Conservation (phyloP, 2,113 vertebrate species). For the Oreocharis arfaki region DNA sequence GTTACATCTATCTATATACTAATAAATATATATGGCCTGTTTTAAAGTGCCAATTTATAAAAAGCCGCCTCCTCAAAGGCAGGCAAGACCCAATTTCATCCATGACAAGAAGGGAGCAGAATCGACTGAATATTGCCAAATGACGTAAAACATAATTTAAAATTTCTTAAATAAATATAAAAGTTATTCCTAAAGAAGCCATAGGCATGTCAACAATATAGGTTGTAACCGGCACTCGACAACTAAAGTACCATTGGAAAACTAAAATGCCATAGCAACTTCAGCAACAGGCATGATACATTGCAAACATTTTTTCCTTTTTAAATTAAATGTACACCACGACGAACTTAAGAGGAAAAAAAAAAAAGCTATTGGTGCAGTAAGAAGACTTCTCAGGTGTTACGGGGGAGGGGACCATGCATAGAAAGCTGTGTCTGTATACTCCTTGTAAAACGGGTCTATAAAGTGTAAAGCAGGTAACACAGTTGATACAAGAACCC, state of each 20-base stretch:
- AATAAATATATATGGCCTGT: conserved; percentile 70
- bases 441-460: conserved; percentile 50
- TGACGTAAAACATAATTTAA: conserved; percentile 82
- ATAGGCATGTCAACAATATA: conserved; percentile 72
- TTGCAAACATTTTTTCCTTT: conserved; percentile 36
- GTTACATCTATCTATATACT: not conserved
- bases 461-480: conserved; percentile 67
- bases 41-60: conserved; percentile 80
- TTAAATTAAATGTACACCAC: conserved; percentile 69
- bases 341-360: not conserved
- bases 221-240: conserved; percentile 74
- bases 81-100: conserved; percentile 73
- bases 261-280: conserved; percentile 66
- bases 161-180: conserved; percentile 84
- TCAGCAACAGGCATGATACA: conserved; percentile 70
- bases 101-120: conserved; percentile 83
- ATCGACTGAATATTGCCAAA: conserved; percentile 76
- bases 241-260: conserved; percentile 76
- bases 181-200: conserved; percentile 83
- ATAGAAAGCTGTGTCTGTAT: conserved; percentile 70
- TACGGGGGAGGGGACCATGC: conserved; percentile 57
- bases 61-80: conserved; percentile 66
- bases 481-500: conserved; percentile 56
- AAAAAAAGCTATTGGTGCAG: conserved; percentile 55
- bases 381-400: conserved; percentile 42